phyloP scores from a whole-genome alignment of 1,140 invertebrate species.

The Nasonia longicornis region DNA sequence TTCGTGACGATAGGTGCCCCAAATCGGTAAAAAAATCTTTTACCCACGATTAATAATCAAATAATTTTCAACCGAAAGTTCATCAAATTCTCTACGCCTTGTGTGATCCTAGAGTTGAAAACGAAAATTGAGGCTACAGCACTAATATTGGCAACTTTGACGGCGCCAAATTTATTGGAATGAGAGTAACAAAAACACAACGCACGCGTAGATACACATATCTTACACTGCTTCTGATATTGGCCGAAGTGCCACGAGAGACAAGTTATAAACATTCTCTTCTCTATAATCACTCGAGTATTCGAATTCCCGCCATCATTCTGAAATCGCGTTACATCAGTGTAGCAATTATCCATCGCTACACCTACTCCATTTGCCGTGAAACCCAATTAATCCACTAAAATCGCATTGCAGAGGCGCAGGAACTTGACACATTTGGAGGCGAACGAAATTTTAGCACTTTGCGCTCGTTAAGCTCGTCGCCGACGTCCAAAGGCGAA shows the following conservation, averaged over 20 bases:
- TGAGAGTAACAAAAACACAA: not conserved
- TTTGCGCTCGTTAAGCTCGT: not conserved
- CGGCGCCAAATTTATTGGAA: constrained; percentile 23
- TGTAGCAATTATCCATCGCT: too few species aligned
- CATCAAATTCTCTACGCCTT: not conserved
- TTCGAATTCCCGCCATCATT: too few species aligned
- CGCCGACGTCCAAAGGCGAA: not conserved
- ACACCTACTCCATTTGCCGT: not conserved
- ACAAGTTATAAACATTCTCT: too few species aligned
- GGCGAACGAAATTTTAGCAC: not conserved
- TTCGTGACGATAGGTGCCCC: too few species aligned
- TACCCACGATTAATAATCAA: too few species aligned
- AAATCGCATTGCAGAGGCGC: not conserved
- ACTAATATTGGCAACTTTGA: constrained; percentile 15
- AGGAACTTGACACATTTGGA: constrained; percentile 24
- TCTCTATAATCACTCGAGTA: too few species aligned
- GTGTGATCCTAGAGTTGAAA: not conserved
- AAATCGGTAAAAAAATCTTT: too few species aligned
- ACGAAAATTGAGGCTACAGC: not conserved
- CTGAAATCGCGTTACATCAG: too few species aligned
- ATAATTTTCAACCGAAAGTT: too few species aligned
- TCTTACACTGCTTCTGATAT: too few species aligned
- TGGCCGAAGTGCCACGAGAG: too few species aligned
- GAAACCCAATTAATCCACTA: not conserved
- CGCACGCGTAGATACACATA: not conserved